Evolutionary conservation across 2,113 vertebrate species (phyloP), one percentile per base, ranked within the genome.

Genomic region (Pan paniscus): DNA sequence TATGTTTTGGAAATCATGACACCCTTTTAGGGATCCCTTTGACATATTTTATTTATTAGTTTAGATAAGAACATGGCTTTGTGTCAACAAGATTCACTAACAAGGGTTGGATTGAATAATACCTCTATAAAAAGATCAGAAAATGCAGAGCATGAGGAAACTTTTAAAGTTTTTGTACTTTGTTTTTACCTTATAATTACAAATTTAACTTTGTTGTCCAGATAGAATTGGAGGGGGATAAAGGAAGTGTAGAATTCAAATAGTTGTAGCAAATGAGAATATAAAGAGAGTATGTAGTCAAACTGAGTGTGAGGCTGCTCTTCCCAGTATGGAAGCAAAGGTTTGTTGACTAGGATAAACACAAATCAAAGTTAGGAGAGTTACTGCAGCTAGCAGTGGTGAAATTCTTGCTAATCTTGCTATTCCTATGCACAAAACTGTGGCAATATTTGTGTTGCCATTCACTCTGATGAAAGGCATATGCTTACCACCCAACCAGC

Each of bases 401-500:
- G 27, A 99, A 96, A 98, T 99, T 99, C 97, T 98, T 98, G 97
- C 93, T 98, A 0, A 99, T 98, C 16, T 98, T 99, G 87, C 99
- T 99, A 0, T 97, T 98, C 13, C 75, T 97, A 14, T 97, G 97
- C 55, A 99, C 99, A 0, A 96, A n/a, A 46, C 64, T 61, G 98
- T 98, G 98, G 99, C 98, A 48, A 99, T 89, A 0, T 99, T 96
- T 0, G 98, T 72, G 8, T 99, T 99, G 0, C 99, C 99, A 70
- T 99, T 98, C 1, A 99, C 98, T 0, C 50, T 98, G 72, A 99
- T 99, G 0, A 99, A 99, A 94, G 99, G 99, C 0, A 99, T 99
- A 0, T 99, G 99, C 87, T 99, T 99, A 50, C 99, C 99, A 83
- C 99, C 98, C 93, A 99, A 98, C 99, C 99, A 99, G 5, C 97